These are phyloP conservation scores for Rhynchotus rufescens DNA, from an alignment of 2,797 vertebrate genomes.

Conservation along the genomic window DNA sequence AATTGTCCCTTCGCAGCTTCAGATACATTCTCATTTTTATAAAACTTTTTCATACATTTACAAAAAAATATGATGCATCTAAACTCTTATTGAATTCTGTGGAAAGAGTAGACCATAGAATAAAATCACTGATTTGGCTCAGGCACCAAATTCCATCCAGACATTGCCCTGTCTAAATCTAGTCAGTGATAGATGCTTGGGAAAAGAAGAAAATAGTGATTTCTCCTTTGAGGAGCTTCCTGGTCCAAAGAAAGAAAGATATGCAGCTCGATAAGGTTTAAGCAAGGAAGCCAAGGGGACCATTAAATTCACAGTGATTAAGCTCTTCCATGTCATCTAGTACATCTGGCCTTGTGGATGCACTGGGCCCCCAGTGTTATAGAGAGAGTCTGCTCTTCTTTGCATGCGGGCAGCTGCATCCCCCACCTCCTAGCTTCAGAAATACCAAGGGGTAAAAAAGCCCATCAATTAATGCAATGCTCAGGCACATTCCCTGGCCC, in stretches of 20 bases:
- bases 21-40: background rate
- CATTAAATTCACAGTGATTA: background rate
- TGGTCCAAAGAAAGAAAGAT: background rate
- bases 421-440: background rate
- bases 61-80: background rate
- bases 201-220: rapidly evolving
- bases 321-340: background rate
- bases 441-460: background rate
- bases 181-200: background rate
- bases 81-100: background rate
- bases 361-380: no score
- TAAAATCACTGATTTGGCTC: background rate
- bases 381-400: background rate
- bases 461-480: background rate
- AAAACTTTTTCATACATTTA: background rate
- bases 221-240: background rate
- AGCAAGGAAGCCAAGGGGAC: background rate
- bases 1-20: background rate
- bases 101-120: background rate
- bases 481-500: background rate
- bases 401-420: background rate
- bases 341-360: background rate
- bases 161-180: background rate
- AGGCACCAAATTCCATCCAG: background rate
- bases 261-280: background rate